These are phyloP conservation scores for Brachionus calyciflorus DNA, from an alignment of 1,140 invertebrate genomes.

Conservation along the genomic window DNA sequence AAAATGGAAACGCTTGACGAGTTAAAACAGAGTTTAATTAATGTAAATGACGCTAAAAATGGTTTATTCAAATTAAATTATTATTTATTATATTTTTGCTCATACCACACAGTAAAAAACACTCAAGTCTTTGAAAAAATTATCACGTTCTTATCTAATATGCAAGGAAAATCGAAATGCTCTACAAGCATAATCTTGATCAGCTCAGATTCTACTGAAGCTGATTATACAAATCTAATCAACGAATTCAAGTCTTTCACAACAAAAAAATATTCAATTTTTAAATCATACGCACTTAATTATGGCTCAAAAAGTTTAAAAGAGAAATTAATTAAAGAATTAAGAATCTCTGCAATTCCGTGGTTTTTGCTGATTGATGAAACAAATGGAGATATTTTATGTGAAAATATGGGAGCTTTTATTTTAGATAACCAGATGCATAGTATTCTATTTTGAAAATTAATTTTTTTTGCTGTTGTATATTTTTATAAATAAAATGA, in stretches of 20 bases:
- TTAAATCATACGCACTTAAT: background rate
- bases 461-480: too few relatives aligned
- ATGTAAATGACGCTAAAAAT: background rate
- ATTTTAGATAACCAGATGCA: background rate
- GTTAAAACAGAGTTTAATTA: background rate
- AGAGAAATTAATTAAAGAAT: background rate
- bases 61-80: background rate
- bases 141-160: background rate
- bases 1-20: too few relatives aligned
- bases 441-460: background rate
- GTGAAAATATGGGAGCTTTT: conserved; percentile 16
- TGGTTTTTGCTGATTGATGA: conserved; percentile 16
- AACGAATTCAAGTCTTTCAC: background rate
- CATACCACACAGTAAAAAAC: background rate
- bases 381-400: background rate
- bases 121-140: background rate
- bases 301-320: background rate
- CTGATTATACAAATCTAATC: background rate
- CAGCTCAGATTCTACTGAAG: conserved; percentile 5
- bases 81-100: conserved; percentile 38
- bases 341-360: background rate
- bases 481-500: too few relatives aligned
- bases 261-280: background rate
- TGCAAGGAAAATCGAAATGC: background rate
- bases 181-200: background rate